Conservation (phyloP, 2,888 invertebrate species). For the Teinopalpus imperialis region DNA sequence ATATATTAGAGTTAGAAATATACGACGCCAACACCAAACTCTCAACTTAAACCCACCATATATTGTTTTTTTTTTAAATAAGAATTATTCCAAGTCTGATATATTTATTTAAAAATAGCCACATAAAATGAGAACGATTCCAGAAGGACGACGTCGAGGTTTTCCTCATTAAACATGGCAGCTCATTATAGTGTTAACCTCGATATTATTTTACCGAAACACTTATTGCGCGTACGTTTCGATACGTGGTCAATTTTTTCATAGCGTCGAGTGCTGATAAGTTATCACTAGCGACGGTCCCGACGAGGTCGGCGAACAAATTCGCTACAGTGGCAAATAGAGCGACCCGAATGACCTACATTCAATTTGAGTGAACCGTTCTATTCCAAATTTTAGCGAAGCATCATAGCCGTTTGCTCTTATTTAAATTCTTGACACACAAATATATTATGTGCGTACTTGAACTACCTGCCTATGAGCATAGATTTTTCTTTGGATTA, state of each 20-base stretch:
- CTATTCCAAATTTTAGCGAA: slow-evolving; percentile 70
- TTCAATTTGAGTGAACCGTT: slow-evolving; percentile 66
- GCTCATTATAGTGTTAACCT: slow-evolving; percentile 19
- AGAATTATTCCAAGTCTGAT: slow-evolving; percentile 10
- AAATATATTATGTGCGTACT: slow-evolving; percentile 29
- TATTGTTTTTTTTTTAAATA: no score
- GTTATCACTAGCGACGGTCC: slow-evolving; percentile 64
- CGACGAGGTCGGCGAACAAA: slow-evolving; percentile 74
- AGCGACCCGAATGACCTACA: slow-evolving; percentile 76
- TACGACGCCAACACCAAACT: no score
- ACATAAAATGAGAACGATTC: slow-evolving; percentile 11
- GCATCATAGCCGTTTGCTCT: slow-evolving; percentile 61
- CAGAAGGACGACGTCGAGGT: slow-evolving; percentile 23
- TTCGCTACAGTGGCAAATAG: slow-evolving; percentile 75
- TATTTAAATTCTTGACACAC: slow-evolving; percentile 50
- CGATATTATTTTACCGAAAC: slow-evolving; percentile 17
- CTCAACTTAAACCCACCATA: no score
- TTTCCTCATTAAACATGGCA: slow-evolving; percentile 21
- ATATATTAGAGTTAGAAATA: no score
- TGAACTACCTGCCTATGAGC: slow-evolving; percentile 17
- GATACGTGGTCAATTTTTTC: slow-evolving; percentile 42
- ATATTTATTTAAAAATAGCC: slow-evolving; percentile 22
- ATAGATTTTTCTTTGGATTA: slow-evolving; percentile 9
- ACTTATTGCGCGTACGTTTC: slow-evolving; percentile 13
- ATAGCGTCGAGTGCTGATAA: slow-evolving; percentile 51